Evolutionary conservation across 2,888 invertebrate species (phyloP).

Genomic region (Molorchus minor): DNA sequence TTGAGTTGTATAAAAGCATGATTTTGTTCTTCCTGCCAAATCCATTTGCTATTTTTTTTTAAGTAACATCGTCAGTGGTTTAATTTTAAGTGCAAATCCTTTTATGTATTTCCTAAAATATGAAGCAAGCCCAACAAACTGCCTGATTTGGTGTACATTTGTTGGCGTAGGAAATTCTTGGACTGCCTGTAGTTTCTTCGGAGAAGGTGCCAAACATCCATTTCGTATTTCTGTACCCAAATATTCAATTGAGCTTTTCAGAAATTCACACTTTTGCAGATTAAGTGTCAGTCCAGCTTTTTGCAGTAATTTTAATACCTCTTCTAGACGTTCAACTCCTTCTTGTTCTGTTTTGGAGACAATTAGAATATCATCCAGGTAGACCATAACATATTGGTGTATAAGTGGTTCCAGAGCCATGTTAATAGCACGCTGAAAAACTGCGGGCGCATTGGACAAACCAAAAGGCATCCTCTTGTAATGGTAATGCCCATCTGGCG

Average conservation of each 20-base stretch:
- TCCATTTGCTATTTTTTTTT: slow-evolving; percentile 4
- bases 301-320: slow-evolving; percentile 25
- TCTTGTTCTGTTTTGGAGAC: slow-evolving; percentile 19
- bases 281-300: slow-evolving; percentile 31
- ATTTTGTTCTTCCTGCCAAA: background rate
- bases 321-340: slow-evolving; percentile 17
- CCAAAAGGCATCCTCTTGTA: no score
- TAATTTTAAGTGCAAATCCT: slow-evolving; percentile 20
- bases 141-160: slow-evolving; percentile 27
- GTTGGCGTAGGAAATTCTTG: slow-evolving; percentile 16
- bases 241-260: slow-evolving; percentile 25
- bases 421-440: slow-evolving; percentile 48
- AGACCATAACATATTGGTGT: slow-evolving; percentile 9
- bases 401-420: slow-evolving; percentile 4
- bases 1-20: slow-evolving; percentile 1
- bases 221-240: slow-evolving; percentile 27
- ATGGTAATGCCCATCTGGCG: no score
- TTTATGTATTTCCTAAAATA: slow-evolving; percentile 31
- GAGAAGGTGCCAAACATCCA: slow-evolving; percentile 20
- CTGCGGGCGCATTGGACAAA: slow-evolving; percentile 48
- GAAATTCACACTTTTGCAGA: slow-evolving; percentile 31
- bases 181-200: slow-evolving; percentile 25
- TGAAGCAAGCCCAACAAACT: slow-evolving; percentile 27
- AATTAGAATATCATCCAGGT: slow-evolving; percentile 33
- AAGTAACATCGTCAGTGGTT: slow-evolving; percentile 15